Evolutionary conservation across 2,113 vertebrate genomes (phyloP), one percentile per base, ranked within the genome.

Genomic region (Ctenomys sociabilis): DNA sequence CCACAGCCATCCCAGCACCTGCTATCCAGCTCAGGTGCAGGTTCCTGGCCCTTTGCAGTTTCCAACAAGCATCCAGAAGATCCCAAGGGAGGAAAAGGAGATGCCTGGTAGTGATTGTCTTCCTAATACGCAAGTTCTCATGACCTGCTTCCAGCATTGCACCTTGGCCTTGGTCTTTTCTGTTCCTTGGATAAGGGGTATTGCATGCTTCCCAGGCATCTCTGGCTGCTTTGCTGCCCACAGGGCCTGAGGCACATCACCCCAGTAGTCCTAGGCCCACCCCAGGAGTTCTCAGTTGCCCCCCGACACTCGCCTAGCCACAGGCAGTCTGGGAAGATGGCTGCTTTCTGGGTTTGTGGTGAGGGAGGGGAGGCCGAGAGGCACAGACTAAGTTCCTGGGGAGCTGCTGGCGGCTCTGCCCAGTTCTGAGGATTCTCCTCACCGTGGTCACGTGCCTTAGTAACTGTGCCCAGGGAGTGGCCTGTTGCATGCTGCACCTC

Each of bases 401-500:
- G 16, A 72, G 97, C 97, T 96, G 95, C 96, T 59, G 95, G 97
- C 97, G 90, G 97, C 97, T 83, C 40, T 17, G 68, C 81, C 97
- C 1, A 3, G 93, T 88, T 93, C 90, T 49, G 87, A 96, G 96
- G 75, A 85, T 92, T 93, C 83, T 43, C 81, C 43, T 96, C 75
- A 87, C 95, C 96, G 70, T 73, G 59, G 95, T 97, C 95, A 97
- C 1, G 97, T 98, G 97, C 97, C 97, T 98, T 98, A 98, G 96
- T 95, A 96, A 96, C 93, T 95, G 75, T 95, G 91, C 96, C 97
- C 95, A 75, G 95, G 90, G 97, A 93, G 93, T 70, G 4, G 30
- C 96, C 94, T 81, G 93, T 95, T 80, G 90, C 93, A 81, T 78
- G 87, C 94, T 45, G 90, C 7, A 4, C 85, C 32, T 24, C 94